A percentile compares a stretch with the other conserved stretches of the same genome.
phyloP scores from a whole-genome alignment of 2,113 vertebrate genomes.

The Gobio gobio region DNA sequence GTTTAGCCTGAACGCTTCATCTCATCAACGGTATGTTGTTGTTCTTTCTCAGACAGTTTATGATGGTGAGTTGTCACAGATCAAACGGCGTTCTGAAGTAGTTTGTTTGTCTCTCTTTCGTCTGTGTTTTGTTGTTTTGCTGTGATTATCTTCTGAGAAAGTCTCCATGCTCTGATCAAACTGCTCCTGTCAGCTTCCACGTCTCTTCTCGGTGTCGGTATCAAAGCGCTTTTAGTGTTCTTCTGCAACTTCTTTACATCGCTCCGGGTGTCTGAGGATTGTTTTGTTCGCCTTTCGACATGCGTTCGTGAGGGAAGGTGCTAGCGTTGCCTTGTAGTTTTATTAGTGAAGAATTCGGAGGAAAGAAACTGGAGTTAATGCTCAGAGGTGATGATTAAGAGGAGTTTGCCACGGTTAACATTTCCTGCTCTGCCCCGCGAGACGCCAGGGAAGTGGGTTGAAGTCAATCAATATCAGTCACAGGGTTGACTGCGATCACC shows the following conservation, averaged over 20 bases:
- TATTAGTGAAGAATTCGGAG: conserved; percentile 60
- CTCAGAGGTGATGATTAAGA: conserved; percentile 73
- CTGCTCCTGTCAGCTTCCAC: conserved; percentile 18
- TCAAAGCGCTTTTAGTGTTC: not conserved
- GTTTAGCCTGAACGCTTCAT: not conserved
- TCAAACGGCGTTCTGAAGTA: conserved; percentile 37
- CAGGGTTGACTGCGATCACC: conserved; percentile 57
- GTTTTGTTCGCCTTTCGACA: conserved; percentile 6
- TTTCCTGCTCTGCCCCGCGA: conserved; percentile 54
- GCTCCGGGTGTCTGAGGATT: not conserved
- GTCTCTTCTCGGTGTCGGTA: not conserved
- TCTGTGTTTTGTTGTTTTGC: conserved; percentile 29
- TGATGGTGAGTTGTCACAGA: conserved; percentile 3
- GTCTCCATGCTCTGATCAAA: conserved; percentile 13
- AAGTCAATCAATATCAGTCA: conserved; percentile 72
- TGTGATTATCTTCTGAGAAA: conserved; percentile 26
- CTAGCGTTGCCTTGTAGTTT: conserved; percentile 53
- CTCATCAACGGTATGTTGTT: not conserved
- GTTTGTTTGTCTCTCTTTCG: conserved; percentile 19
- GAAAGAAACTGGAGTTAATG: conserved; percentile 66
- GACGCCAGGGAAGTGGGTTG: conserved; percentile 72
- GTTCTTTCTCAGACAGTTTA: not conserved
- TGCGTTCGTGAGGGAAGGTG: not conserved
- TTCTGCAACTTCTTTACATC: not conserved
- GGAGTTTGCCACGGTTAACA: conserved; percentile 66